Conservation (phyloP, 2,888 invertebrate species). For the Eupeodes luniger region DNA sequence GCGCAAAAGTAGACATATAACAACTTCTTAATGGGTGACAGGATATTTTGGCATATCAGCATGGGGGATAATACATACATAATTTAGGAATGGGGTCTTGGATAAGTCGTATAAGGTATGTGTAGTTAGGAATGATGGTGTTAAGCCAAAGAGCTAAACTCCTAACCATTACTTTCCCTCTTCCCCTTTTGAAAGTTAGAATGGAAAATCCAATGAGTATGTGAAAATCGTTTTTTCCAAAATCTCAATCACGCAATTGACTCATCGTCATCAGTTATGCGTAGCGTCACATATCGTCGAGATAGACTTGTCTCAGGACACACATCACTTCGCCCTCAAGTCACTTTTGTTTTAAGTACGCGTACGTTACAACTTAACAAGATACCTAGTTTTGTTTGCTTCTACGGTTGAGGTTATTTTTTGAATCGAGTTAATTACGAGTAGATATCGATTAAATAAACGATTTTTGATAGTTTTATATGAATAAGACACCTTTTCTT, state of each 20-base stretch:
- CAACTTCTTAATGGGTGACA: constrained; percentile 35
- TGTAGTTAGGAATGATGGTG: neutral
- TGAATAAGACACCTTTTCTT: neutral
- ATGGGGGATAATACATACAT: neutral
- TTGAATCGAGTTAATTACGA: constrained; percentile 18
- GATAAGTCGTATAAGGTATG: neutral
- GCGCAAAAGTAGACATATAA: constrained; percentile 31
- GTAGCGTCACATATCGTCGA: constrained; percentile 22
- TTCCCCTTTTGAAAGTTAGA: neutral
- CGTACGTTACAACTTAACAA: neutral
- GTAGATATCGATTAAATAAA: constrained; percentile 22
- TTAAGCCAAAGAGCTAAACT: constrained; percentile 2
- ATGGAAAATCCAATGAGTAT: constrained; percentile 13
- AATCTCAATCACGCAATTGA: constrained; percentile 25
- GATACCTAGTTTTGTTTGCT: neutral
- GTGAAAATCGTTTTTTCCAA: constrained; percentile 22
- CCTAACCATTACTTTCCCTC: neutral
- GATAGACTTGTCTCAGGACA: neutral
- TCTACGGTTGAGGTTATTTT: neutral
- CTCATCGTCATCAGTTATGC: constrained; percentile 30
- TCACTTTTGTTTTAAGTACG: neutral
- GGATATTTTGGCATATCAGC: constrained; percentile 2
- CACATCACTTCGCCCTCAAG: neutral
- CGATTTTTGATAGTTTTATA: neutral
- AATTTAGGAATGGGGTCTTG: too few relatives aligned